These are phyloP conservation scores for Scotopteryx bipunctaria DNA, from an alignment of 2,888 invertebrate genomes.

Conservation along the genomic window DNA sequence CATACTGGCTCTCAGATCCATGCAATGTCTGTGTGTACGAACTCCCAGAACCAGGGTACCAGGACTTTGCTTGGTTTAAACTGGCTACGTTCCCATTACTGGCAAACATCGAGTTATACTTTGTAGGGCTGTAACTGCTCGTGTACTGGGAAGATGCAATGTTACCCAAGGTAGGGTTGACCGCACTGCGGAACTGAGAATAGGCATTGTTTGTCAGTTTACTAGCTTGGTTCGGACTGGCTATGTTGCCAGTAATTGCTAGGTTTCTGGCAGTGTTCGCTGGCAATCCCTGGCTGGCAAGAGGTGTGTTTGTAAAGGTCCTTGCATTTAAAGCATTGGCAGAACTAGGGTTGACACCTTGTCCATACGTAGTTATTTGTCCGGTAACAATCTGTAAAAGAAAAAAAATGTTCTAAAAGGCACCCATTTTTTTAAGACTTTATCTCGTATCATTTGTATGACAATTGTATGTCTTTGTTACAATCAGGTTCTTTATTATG, in stretches of 20 bases:
- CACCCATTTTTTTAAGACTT: too few species aligned
- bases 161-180: background rate
- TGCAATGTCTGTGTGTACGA: background rate
- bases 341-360: constrained; percentile 7
- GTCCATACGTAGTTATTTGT: constrained; percentile 13
- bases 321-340: constrained; percentile 14
- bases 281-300: constrained; percentile 7
- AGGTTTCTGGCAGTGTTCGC: constrained; percentile 18
- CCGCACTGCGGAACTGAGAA: constrained; percentile 6
- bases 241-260: constrained; percentile 11
- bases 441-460: too few species aligned
- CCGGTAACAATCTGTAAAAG: constrained; percentile 27
- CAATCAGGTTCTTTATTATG: too few species aligned
- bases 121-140: background rate
- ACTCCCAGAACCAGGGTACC: constrained; percentile 1
- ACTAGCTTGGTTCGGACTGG: constrained; percentile 13
- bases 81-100: constrained; percentile 3
- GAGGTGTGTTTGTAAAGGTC: constrained; percentile 1
- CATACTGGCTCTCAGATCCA: constrained; percentile 35
- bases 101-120: constrained; percentile 7
- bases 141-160: background rate
- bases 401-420: background rate
- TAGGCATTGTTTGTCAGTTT: constrained; percentile 17
- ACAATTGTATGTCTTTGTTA: too few species aligned
- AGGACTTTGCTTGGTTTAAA: background rate